Percentiles rank a stretch among this genome's conserved stretches.
These are phyloP conservation scores for Himalopsyche japonica DNA, from an alignment of 2,888 invertebrate species.

Conservation along the genomic window DNA sequence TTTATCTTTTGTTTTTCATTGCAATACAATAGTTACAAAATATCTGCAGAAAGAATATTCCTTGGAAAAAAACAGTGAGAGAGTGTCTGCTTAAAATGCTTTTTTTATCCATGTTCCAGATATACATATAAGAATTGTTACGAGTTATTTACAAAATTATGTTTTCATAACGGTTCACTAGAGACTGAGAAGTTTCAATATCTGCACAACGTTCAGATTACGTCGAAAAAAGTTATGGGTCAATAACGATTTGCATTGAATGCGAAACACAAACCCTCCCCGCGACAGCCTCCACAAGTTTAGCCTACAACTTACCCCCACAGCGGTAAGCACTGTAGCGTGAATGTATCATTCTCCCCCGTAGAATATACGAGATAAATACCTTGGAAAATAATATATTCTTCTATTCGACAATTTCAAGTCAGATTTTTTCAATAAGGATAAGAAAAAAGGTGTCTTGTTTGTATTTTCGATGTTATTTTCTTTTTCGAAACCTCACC, in stretches of 20 bases:
- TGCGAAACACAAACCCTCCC: background rate
- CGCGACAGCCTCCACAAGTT: background rate
- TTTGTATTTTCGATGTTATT: background rate
- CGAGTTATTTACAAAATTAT: conserved; percentile 5
- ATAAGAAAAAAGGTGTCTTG: background rate
- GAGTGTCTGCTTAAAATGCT: background rate
- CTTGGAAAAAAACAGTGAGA: no score
- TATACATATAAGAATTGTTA: background rate
- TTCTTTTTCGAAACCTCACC: background rate
- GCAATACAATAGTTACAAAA: no score
- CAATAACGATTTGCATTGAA: conserved; percentile 16
- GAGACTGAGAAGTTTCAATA: conserved; percentile 19
- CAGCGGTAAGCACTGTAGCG: background rate
- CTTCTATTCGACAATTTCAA: background rate
- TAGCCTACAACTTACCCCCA: background rate
- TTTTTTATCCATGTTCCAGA: background rate
- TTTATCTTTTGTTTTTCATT: no score
- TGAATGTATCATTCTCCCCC: background rate
- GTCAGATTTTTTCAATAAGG: background rate
- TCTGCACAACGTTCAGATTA: conserved; percentile 6
- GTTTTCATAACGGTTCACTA: conserved; percentile 13
- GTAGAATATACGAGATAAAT: background rate
- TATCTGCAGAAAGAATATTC: no score
- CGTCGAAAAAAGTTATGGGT: conserved; percentile 10
- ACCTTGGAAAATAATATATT: background rate